Evolutionary conservation across 2,113 vertebrate genomes (phyloP), one percentile per base, ranked within the genome.

Genomic region (Sebastes fasciatus): DNA sequence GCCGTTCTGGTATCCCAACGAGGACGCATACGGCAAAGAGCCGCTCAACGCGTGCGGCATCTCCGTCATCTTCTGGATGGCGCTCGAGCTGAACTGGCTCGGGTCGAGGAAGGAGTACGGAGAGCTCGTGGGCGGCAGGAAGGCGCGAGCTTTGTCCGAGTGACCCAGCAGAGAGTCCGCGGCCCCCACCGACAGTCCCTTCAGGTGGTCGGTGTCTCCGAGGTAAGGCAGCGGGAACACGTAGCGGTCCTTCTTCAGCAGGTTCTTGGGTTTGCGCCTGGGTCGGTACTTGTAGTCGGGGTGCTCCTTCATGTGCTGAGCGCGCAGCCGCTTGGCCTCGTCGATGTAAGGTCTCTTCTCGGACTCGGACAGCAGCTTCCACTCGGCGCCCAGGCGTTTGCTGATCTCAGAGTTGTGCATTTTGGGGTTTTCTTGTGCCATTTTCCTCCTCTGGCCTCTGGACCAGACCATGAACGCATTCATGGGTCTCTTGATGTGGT

Each of bases 401-500:
- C 97, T 98, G 92, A 99, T 99, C 95, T 99, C 98, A 52, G 98
- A 99, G 95, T 99, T 99, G 96, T 99, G 98, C 98, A 99, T 99
- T 91, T 99, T 99, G 86, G 98, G 98, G 84, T 99, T 99, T 89
- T 99, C 98, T 95, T 99, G 98, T 86, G 98, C 98, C 98, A 99
- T 99, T 97, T 99, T 99, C 88, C 98, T 96, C 91, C 98, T 93
- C 93, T 99, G 98, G 86, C 98, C 98, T 82, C 98, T 96, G 91
- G 98, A 99, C 98, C 98, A 99, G 8, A 99, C 98, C 98, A 99
- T 99, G 96, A 99, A 99, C 79, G 98, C 98, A 89, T 99, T 99
- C 98, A 99, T 99, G 94, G 98, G 98, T 95, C 98, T 96, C 95
- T 99, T 99, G 96, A 99, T 99, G 91, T 99, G 98, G 95, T 99